Evolutionary conservation across 2,797 vertebrate species (phyloP), one percentile per base, ranked within the genome.

Genomic region (Enteromius argenteus): DNA sequence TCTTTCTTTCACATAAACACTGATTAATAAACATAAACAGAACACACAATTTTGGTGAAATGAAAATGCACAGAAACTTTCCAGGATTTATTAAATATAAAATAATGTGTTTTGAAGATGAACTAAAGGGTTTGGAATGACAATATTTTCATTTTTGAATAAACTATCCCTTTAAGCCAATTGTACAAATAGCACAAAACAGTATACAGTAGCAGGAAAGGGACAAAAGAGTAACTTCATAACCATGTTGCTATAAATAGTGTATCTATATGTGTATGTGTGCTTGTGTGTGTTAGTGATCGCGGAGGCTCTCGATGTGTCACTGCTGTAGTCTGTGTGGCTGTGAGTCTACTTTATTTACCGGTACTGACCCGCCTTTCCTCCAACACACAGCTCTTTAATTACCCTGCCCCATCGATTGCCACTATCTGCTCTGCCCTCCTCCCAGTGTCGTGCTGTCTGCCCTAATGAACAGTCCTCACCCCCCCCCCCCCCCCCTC

Each of bases 351-450:
- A 91, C 91, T 94, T 93, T 92, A 94, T 94, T 96, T 96, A 95
- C 95, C 90, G 94, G 95, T 94, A 95, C 88, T 90, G 90, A 68
- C 73, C 74, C 53, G 80, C 68, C 79, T 58, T 77, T 64, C 77
- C 84, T 79, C 73, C 89, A 85, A 84, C 53, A 80, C 89, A 89
- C 90, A 92, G 92, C 94, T 95, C 94, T 95, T 96, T 96, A 96
- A 96, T 96, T 96, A 96, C 95, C 93, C 92, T 92, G 92, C 91
- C 90, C 93, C 94, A 96, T 96, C 93, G 95, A 96, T 96, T 92
- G 89, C 89, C 90, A 86, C 90, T 92, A 94, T 93, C 91, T 92
- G 90, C 68, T 46, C 75, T 80, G 60, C 32, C 80, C 80, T 11
- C 69, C 88, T 90, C 90, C 91, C 84, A 84, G 91, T 87, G 89